phyloP scores from a whole-genome alignment of 2,113 vertebrate genomes.

The Seriola aureovittata region DNA sequence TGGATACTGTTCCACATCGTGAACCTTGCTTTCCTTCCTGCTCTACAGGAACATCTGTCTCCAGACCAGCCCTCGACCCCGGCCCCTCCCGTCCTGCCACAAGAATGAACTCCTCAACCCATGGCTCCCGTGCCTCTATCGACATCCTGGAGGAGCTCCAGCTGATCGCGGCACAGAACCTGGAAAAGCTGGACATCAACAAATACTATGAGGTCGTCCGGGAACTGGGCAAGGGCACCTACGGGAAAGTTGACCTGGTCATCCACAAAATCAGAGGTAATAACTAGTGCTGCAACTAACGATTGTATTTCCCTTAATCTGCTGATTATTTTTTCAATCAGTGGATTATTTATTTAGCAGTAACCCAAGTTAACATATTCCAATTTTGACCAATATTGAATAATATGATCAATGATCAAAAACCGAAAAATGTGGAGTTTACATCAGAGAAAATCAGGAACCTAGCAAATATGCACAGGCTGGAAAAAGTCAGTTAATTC shows the following conservation, averaged over 20 bases:
- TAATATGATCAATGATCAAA: too few species aligned
- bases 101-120: slow-evolving; percentile 81
- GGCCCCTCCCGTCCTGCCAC: slow-evolving; percentile 16
- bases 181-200: slow-evolving; percentile 85
- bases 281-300: background rate
- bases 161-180: slow-evolving; percentile 85
- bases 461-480: too few species aligned
- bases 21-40: slow-evolving; percentile 62
- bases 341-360: too few species aligned
- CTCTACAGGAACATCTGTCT: slow-evolving; percentile 56
- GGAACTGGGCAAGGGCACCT: slow-evolving; percentile 88
- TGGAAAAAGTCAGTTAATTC: too few species aligned
- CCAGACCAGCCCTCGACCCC: slow-evolving; percentile 34
- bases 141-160: slow-evolving; percentile 87
- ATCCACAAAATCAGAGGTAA: slow-evolving; percentile 86
- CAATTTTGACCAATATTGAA: too few species aligned
- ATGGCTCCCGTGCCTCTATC: slow-evolving; percentile 72
- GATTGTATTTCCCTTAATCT: too few species aligned
- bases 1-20: slow-evolving; percentile 27
- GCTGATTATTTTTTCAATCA: too few species aligned
- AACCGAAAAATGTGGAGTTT: too few species aligned
- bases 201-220: slow-evolving; percentile 86
- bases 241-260: slow-evolving; percentile 87
- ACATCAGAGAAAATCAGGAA: too few species aligned
- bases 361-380: too few species aligned